Evolutionary conservation across 2,113 vertebrate genomes (phyloP).

Genomic region (Rhinogobius similis): DNA sequence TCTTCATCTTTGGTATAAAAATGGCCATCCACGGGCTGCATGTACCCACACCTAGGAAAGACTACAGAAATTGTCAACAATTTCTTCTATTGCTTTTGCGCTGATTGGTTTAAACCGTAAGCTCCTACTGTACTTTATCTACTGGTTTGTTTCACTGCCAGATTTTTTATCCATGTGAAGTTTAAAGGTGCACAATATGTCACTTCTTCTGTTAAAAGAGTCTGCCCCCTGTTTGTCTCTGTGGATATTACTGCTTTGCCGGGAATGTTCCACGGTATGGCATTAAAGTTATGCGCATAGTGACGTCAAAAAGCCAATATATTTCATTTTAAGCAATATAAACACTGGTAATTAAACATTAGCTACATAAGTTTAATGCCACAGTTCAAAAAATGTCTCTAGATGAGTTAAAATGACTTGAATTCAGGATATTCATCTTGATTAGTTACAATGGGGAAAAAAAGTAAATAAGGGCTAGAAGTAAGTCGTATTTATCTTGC

Average conservation of each 20-base stretch:
- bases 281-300: background rate
- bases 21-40: conserved; percentile 97
- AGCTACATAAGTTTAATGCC: too few relatives aligned
- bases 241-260: background rate
- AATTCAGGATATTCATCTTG: too few relatives aligned
- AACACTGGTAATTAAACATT: too few relatives aligned
- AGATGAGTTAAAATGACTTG: too few relatives aligned
- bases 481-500: too few relatives aligned
- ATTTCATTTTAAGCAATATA: too few relatives aligned
- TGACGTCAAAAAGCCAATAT: too few relatives aligned
- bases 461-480: too few relatives aligned
- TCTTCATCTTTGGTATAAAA: conserved; percentile 99
- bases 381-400: too few relatives aligned
- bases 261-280: background rate
- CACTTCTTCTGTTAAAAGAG: background rate
- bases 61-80: conserved; percentile 99
- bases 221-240: background rate
- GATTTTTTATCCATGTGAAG: conserved; percentile 36
- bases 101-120: conserved; percentile 88
- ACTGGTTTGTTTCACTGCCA: conserved; percentile 75
- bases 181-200: background rate
- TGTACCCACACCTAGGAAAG: conserved; percentile 98
- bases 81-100: conserved; percentile 99
- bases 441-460: too few relatives aligned
- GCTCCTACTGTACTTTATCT: conserved; percentile 86